A percentile compares a stretch with the other conserved stretches of the same genome.
These are phyloP conservation scores for Gymnopithys bicolor DNA, from an alignment of 2,797 vertebrate genomes.

Conservation along the genomic window DNA sequence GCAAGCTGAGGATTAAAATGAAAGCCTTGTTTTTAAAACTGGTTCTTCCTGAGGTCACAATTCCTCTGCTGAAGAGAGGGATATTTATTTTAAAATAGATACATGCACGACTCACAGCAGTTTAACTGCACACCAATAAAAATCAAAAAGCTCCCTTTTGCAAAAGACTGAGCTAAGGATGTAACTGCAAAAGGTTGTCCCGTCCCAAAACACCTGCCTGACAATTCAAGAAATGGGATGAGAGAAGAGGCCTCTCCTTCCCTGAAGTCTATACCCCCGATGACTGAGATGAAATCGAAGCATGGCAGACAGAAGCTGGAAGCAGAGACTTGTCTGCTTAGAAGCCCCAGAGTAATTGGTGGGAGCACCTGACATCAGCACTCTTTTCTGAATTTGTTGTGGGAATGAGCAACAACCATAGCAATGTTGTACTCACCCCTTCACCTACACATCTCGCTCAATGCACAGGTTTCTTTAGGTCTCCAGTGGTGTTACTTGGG, in stretches of 20 bases:
- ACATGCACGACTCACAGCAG: fast-evolving
- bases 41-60: neutral
- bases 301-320: neutral
- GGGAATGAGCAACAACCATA: neutral
- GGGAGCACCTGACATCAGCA: neutral
- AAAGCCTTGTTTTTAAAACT: neutral
- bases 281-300: neutral
- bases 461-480: fast-evolving
- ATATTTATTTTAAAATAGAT: neutral
- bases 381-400: neutral
- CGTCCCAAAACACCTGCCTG: neutral
- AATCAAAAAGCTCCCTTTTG: neutral
- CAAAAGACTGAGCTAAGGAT: neutral
- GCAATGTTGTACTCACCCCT: neutral
- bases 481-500: neutral
- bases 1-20: neutral
- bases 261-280: neutral
- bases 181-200: neutral
- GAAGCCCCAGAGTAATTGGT: neutral
- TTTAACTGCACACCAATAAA: neutral
- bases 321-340: neutral
- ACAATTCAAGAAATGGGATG: neutral
- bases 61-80: neutral
- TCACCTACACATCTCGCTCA: neutral
- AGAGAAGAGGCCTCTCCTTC: neutral